A percentile compares a stretch with the other conserved stretches of the same genome.
Conservation (phyloP, 2,888 invertebrate genomes). For the Andrena trimmerana region DNA sequence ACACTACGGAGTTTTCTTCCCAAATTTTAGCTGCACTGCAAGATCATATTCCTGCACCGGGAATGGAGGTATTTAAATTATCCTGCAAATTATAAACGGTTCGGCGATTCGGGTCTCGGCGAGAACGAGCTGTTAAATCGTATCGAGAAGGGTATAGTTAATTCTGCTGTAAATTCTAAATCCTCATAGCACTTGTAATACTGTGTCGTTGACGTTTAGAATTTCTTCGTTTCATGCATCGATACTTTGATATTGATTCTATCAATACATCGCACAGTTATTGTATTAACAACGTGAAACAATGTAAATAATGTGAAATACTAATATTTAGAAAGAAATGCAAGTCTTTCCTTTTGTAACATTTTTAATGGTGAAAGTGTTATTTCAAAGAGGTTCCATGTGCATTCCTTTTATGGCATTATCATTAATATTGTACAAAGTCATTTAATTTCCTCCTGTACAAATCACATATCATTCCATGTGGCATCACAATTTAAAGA, state of each 20-base stretch:
- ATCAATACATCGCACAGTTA: neutral
- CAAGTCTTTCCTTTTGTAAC: neutral
- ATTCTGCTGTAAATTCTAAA: neutral
- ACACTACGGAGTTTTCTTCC: conserved; percentile 85
- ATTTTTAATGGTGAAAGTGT: neutral
- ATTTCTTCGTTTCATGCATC: neutral
- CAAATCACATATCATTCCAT: neutral
- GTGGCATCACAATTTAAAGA: neutral
- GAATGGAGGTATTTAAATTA: conserved; percentile 85
- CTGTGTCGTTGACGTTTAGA: neutral
- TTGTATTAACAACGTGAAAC: neutral
- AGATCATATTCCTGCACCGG: conserved; percentile 87
- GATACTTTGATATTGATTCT: too few species aligned
- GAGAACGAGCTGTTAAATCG: neutral
- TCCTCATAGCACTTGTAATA: neutral
- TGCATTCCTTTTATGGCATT: neutral
- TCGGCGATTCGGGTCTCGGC: neutral
- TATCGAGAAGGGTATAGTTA: neutral
- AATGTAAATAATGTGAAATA: too few species aligned
- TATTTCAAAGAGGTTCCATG: neutral
- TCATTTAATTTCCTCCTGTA: neutral
- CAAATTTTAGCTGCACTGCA: conserved; percentile 87
- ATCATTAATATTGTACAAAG: neutral
- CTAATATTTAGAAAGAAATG: too few species aligned
- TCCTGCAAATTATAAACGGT: conserved; percentile 23